Base-by-base conservation (phyloP, 2,888 invertebrate species). In the Incurvaria masculella region DNA sequence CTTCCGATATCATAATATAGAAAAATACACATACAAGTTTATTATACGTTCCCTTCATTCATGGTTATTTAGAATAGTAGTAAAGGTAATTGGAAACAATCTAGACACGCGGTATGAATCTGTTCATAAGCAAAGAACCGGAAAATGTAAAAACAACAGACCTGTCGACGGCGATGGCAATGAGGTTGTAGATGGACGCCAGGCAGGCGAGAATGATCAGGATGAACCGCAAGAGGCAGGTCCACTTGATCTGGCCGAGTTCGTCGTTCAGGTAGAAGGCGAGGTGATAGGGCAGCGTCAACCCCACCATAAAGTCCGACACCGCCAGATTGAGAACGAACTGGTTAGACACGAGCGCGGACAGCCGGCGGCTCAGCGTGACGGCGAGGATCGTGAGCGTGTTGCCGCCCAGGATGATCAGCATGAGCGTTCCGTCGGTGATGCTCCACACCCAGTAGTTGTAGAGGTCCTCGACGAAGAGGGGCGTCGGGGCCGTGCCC, bases 241-340 rank as follows among this genome's bases (percentile, higher is more conserved):
- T 81, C 60, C 72, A 75, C 56, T 85, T 82, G 55, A 81, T 75
- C 43, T 70, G 68, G 33, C 85, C 85, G 57, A 89, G 78, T 50
- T 80, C 73, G 5, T 75, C 73, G 57, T 82, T 75, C 53, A 88
- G 65, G 67, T 88, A 89, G 69, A 91, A 91, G 43, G 85, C 82
- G 60, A 89, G 80, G 64, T 91, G 90, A 68, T 89, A 91, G 17
- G 90, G 89, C 57, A 91, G 69, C 26, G 87, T 85, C 33, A 89
- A 68, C 4, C 90, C 91, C 48, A 91, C 90, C 68, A 89, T 79
- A 44, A 89, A 79, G 69, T 91, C 91, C 20, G 90, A 89, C 53
- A 89, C 76, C 21, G 91, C 91, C 59, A 91, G 70, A 65, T 88
- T 90, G 51, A 89, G 79, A 53, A 91, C 85, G 69, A 91, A 90